Evolutionary conservation across 2,888 invertebrate genomes (phyloP).

Genomic region (Tuta absoluta): DNA sequence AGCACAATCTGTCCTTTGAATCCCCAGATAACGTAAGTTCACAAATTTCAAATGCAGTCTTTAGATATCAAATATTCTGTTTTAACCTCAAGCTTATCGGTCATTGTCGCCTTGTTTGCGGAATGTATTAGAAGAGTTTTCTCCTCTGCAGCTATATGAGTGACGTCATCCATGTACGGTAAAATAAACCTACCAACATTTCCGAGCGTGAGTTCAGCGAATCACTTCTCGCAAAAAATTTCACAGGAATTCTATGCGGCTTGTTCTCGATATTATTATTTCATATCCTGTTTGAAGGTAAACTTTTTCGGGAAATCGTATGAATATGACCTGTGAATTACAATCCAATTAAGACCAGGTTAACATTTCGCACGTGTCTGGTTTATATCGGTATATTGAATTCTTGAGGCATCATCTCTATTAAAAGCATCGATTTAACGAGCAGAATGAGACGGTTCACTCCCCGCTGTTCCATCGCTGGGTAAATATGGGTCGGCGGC

Average conservation of each 20-base stretch:
- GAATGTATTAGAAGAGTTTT: conserved; percentile 50
- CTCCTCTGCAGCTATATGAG: not conserved
- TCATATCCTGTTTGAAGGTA: not conserved
- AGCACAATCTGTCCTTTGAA: conserved; percentile 14
- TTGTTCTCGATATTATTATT: not conserved
- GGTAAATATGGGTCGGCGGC: conserved; percentile 63
- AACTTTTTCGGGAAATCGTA: too few relatives aligned
- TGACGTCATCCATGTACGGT: too few relatives aligned
- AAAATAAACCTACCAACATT: too few relatives aligned
- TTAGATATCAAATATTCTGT: not conserved
- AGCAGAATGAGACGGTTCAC: conserved; percentile 63
- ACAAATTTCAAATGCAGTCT: conserved; percentile 2
- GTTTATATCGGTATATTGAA: conserved; percentile 64
- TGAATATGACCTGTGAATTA: too few relatives aligned
- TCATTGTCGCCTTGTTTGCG: conserved; percentile 63
- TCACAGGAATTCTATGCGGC: not conserved
- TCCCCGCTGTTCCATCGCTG: conserved; percentile 34
- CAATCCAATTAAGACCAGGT: conserved; percentile 50
- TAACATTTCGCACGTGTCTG: conserved; percentile 49
- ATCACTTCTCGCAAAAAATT: too few relatives aligned
- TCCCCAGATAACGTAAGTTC: not conserved
- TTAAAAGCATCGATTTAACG: conserved; percentile 75
- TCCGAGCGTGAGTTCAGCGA: too few relatives aligned
- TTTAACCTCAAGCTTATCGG: conserved; percentile 65
- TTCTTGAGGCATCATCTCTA: conserved; percentile 69